Evolutionary conservation across 2,888 invertebrate genomes (phyloP), one percentile per base, ranked within the genome.

Genomic region (Synergus gifuensis): DNA sequence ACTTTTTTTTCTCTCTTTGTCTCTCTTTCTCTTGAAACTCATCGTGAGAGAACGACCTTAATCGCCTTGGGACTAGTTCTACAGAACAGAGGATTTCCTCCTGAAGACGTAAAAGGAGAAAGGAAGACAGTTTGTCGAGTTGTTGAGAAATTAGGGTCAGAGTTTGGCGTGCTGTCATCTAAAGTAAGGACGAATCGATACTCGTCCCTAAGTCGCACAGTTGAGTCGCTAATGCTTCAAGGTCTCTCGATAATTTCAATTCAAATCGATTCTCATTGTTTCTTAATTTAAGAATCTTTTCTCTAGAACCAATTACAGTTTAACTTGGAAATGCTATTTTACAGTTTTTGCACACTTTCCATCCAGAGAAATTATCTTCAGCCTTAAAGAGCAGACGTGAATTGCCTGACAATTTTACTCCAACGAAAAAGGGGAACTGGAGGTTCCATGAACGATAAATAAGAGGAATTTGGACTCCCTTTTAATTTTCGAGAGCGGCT

Each of bases 31-130:
- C n/a, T 54, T 54, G n/a, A n/a, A 54, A 54, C 54, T 54, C 54
- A n/a, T 5, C 7, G 54, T n/a, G 54, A 28, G 28, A 28, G 28
- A 28, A 28, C 28, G 28, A 28, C 28, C 28, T 3, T 28, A 28
- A 28, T 28, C 28, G 28, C 28, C 28, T 28, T 28, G 28, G 28
- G 28, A 28, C 28, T 28, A 28, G 28, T 28, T 28, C 28, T 28
- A 28, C 28, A 28, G 28, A 28, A 28, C 28, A 28, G 28, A 28
- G 28, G 28, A 54, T 54, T 54, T 54, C 54, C 54, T 54, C n/a
- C 54, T 54, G 54, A 54, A n/a, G 54, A 54, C n/a, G n/a, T 54
- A n/a, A 54, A 54, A 54, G 54, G n/a, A 54, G 54, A 54, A n/a
- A 54, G 54, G n/a, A 54, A 54, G n/a, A n/a, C 54, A 54, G n/a